Evolutionary conservation across 2,113 vertebrate genomes (phyloP), one percentile per base, ranked within the genome.

Genomic region (Fulmarus glacialis): DNA sequence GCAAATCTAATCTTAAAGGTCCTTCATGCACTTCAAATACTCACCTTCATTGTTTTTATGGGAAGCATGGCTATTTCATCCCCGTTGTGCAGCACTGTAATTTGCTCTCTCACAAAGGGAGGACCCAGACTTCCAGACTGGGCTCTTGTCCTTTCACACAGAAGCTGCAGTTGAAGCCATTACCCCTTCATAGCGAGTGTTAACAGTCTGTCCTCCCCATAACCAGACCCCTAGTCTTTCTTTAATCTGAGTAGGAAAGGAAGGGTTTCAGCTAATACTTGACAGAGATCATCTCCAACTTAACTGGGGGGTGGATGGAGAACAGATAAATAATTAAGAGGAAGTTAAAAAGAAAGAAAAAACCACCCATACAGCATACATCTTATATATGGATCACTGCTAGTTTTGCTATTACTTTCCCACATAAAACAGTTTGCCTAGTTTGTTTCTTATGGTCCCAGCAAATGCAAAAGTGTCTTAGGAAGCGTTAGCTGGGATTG

Each of bases 311-410:
- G 6, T 23, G 24, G 36, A 40, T 11, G 21, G 9, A 58, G 4
- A 82, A 12, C 0, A 0, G n/a, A 38, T 5, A 6, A 78, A 38
- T 47, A 56, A 74, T 22, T 42, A 63, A 58, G 16, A 43, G 6
- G 5, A 26, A 30, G 47, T 42, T 62, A n/a, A 8, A 23, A 40
- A 55, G 11, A 11, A 60, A 15, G 7, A 16, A 32, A 75, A 50
- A 36, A 2, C 0, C 12, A 78, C 8, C 8, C 19, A 21, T 12
- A 45, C 6, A 59, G 23, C 4, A 34, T 0, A 34, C 12, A 17
- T 17, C 11, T 26, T 10, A 13, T 0, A 23, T 3, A 71, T 8
- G 26, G 34, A 55, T 43, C 48, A 7, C 56, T 78, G 64, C 29
- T n/a, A 23, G 15, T 10, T 93, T 56, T 86, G 42, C 22, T 47